Evolutionary conservation across 2,888 invertebrate genomes (phyloP).

Genomic region (Chouioia cunea): DNA sequence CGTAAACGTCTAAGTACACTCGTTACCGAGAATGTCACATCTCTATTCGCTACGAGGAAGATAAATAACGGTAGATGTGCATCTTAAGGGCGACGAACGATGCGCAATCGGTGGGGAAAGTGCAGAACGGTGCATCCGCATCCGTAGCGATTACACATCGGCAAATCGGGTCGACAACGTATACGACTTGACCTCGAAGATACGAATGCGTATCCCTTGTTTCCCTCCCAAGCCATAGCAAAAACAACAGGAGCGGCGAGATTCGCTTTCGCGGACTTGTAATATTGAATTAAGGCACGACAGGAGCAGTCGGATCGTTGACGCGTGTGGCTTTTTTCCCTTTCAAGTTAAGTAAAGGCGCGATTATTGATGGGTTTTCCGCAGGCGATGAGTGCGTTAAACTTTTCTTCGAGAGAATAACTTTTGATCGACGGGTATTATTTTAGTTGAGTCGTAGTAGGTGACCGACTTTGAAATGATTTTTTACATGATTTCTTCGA

Average conservation of each 20-base stretch:
- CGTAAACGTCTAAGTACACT: no score
- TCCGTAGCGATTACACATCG: slow-evolving; percentile 14
- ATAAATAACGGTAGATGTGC: no score
- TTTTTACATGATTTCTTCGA: no score
- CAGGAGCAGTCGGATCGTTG: slow-evolving; percentile 19
- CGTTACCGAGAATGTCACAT: no score
- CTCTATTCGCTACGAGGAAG: no score
- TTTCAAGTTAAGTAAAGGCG: slow-evolving; percentile 1
- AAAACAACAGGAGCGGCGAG: no score
- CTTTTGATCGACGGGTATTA: background rate
- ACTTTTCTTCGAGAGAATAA: slow-evolving; percentile 9
- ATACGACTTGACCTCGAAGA: slow-evolving; percentile 38
- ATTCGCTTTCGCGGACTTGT: slow-evolving; percentile 47
- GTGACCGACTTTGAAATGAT: no score
- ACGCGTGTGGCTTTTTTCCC: background rate
- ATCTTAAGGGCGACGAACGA: no score
- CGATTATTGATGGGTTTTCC: slow-evolving; percentile 11
- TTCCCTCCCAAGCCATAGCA: no score
- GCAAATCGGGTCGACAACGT: slow-evolving; percentile 49
- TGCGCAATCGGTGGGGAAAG: slow-evolving; percentile 33
- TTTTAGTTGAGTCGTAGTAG: no score
- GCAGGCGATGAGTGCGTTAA: background rate
- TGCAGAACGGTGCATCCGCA: slow-evolving; percentile 40
- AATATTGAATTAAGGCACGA: slow-evolving; percentile 23
- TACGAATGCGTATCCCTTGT: slow-evolving; percentile 2